Evolutionary conservation across 2,113 vertebrate genomes (phyloP).

Genomic region (Mastomys coucha): DNA sequence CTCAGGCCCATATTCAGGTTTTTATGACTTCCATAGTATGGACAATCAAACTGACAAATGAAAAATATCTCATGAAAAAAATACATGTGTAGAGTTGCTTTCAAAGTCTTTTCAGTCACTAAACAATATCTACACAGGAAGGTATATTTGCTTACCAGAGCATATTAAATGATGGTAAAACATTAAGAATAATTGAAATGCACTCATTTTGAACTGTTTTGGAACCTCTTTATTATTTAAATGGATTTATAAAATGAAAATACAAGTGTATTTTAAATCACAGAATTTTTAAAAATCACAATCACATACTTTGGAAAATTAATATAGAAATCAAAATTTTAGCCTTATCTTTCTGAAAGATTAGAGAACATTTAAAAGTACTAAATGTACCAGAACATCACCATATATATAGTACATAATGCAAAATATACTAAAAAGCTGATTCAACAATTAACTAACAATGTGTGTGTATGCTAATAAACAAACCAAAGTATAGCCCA

Average conservation of each 20-base stretch:
- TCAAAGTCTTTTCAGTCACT: neutral
- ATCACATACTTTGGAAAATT: neutral
- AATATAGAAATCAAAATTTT: slow-evolving; percentile 44
- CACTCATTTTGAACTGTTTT: neutral
- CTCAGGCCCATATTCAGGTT: neutral
- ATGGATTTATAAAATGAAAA: slow-evolving; percentile 56
- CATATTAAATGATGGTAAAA: slow-evolving; percentile 11
- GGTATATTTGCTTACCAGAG: slow-evolving; percentile 28
- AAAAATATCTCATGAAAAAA: slow-evolving; percentile 30
- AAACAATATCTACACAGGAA: neutral
- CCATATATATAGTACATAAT: neutral
- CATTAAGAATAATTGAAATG: neutral
- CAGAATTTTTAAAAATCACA: slow-evolving; percentile 13
- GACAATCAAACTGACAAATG: slow-evolving; percentile 2
- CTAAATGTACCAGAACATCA: slow-evolving; percentile 18
- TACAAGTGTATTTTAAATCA: neutral
- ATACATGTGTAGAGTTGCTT: neutral
- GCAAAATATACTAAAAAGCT: slow-evolving; percentile 13
- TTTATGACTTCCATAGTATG: slow-evolving; percentile 23
- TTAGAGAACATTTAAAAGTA: slow-evolving; percentile 45
- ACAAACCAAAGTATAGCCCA: neutral
- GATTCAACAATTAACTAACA: neutral
- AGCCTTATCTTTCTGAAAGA: neutral
- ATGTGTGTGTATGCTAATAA: neutral
- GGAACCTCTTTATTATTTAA: slow-evolving; percentile 13